Evolutionary conservation across 2,888 invertebrate genomes (phyloP), one percentile per base, ranked within the genome.

Genomic region (Tholera decimalis): DNA sequence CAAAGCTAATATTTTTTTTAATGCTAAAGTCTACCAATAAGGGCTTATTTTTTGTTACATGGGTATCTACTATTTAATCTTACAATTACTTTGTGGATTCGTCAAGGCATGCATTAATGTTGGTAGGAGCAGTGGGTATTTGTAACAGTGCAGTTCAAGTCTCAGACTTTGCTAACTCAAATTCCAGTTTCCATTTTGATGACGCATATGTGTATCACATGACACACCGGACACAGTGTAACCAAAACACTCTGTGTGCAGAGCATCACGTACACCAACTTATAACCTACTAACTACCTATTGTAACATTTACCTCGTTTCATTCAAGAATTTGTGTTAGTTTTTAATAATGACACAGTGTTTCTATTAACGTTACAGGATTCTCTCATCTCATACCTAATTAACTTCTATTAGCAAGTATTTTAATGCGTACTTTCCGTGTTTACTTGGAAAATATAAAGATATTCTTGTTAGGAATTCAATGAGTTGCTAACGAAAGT

Each of bases 181-280:
- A 83, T 75, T 86, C 85, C 73, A 80, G 83, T 86, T 86, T 82
- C 79, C 76, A 87, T 79, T 83, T 76, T 79, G 83, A 87, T 85
- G 87, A 86, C 86, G 83, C 82, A 69, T 35, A 79, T 57, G 66
- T 63, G 73, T 80, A 81, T 86, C 84, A 86, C 69, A 82, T 87
- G 84, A 81, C 83, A 79, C 74, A 83, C 88, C 88, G 90, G 89
- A 89, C 85, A 86, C 88, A 83, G 85, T 83, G 86, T 85, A 85
- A 82, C 82, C 89, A 85, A 88, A 88, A 91, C 90, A 88, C 73
- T 62, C 80, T 65, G 81, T 82, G 82, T 86, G 86, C 83, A 83
- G 65, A 68, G 70, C 65, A 82, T 86, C 89, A 91, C 91, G 88
- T 91, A 91, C 78, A 81, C 85, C 78, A 73, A 50, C 56, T 50